These are phyloP conservation scores for Ophonus ardosiacus DNA, from an alignment of 2,888 invertebrate genomes.

Conservation along the genomic window DNA sequence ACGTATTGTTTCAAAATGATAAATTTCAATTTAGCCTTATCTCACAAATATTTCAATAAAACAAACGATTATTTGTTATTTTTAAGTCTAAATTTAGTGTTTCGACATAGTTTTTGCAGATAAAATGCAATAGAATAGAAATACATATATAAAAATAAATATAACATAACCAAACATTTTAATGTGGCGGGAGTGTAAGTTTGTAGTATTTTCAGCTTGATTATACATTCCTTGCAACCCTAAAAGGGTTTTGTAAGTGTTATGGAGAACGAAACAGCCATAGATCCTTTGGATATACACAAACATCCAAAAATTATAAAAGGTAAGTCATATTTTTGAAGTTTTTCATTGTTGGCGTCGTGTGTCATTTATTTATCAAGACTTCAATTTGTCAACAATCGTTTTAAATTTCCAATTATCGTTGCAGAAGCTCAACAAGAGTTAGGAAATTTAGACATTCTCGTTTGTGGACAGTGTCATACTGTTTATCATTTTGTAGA, in stretches of 20 bases:
- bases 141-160: constrained; percentile 24
- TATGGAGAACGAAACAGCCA: constrained; percentile 52
- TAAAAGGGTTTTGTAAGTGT: constrained; percentile 20
- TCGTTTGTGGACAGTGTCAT: constrained; percentile 91
- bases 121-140: neutral
- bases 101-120: neutral
- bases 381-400: constrained; percentile 14
- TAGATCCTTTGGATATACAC: constrained; percentile 80
- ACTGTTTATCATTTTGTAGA: constrained; percentile 88
- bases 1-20: constrained; percentile 12
- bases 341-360: neutral
- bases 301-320: constrained; percentile 81
- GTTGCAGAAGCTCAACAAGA: constrained; percentile 86
- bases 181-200: constrained; percentile 46
- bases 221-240: constrained; percentile 32
- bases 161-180: constrained; percentile 47
- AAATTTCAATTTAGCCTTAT: constrained; percentile 2
- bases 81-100: neutral
- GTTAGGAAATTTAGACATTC: constrained; percentile 85
- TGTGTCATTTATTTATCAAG: constrained; percentile 34
- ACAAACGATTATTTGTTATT: neutral
- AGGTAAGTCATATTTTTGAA: constrained; percentile 74
- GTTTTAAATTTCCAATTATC: constrained; percentile 56
- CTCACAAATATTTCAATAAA: neutral
- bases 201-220: constrained; percentile 30